Conservation (phyloP, 2,797 vertebrate species). For the Tokudaia tokunoshimensis region DNA sequence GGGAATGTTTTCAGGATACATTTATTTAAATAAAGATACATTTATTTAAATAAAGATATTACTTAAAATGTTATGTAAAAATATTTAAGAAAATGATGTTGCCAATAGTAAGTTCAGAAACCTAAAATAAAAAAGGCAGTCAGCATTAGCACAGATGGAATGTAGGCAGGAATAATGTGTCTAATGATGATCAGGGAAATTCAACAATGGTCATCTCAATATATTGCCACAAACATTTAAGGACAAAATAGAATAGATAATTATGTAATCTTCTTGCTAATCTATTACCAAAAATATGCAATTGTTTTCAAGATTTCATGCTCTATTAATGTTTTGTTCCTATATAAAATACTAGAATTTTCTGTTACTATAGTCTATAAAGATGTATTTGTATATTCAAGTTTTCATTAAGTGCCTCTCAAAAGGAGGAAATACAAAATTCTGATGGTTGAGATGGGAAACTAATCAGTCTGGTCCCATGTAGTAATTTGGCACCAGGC, state of each 20-base stretch:
- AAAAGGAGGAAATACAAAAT: neutral
- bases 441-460: neutral
- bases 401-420: conserved; percentile 58
- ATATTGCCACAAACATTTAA: conserved; percentile 55
- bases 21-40: neutral
- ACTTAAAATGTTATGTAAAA: neutral
- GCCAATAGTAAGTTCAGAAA: neutral
- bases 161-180: conserved; percentile 43
- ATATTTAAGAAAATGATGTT: neutral
- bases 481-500: conserved; percentile 63
- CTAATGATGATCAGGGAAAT: conserved; percentile 28
- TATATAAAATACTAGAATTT: neutral
- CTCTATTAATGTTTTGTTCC: conserved; percentile 10
- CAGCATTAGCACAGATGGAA: neutral
- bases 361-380: conserved; percentile 39
- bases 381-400: conserved; percentile 5
- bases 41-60: neutral
- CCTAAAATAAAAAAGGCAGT: conserved; percentile 33
- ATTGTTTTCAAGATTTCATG: conserved; percentile 22
- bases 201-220: conserved; percentile 8
- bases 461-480: neutral
- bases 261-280: conserved; percentile 56
- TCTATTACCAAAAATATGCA: neutral
- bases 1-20: neutral
- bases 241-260: conserved; percentile 40